These are phyloP conservation scores for Tuberolachnus salignus DNA, from an alignment of 2,888 invertebrate genomes.

Conservation along the genomic window DNA sequence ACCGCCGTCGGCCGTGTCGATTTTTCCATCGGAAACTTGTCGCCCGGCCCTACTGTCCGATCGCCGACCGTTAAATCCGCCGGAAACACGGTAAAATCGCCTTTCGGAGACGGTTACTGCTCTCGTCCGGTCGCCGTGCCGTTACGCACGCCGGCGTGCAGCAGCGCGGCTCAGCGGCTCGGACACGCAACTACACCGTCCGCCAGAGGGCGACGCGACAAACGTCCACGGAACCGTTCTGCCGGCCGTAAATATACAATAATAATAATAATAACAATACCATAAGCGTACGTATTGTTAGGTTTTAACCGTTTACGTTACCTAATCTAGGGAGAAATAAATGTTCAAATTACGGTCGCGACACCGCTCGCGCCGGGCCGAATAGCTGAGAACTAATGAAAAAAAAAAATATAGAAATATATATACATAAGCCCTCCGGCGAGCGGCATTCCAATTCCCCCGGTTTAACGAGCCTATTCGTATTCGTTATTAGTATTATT, in stretches of 20 bases:
- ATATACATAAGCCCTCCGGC: too few relatives aligned
- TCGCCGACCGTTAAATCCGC: neutral
- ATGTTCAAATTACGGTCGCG: slow-evolving; percentile 21
- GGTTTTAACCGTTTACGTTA: too few relatives aligned
- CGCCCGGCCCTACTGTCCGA: neutral
- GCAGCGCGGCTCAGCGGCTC: neutral
- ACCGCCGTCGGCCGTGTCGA: neutral
- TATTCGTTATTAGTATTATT: too few relatives aligned
- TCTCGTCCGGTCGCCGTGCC: neutral
- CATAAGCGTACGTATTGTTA: too few relatives aligned
- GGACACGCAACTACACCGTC: neutral
- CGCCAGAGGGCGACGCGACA: slow-evolving; percentile 11
- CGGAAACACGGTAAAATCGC: neutral
- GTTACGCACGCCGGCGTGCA: neutral
- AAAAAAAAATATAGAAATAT: too few relatives aligned
- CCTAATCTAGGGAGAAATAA: neutral
- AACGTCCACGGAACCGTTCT: neutral
- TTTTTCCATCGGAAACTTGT: neutral
- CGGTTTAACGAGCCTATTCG: too few relatives aligned
- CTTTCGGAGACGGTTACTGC: slow-evolving; percentile 1
- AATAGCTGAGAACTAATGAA: too few relatives aligned
- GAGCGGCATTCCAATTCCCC: too few relatives aligned
- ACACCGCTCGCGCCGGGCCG: neutral
- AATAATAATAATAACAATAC: neutral
- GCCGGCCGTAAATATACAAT: slow-evolving; percentile 28